Evolutionary conservation across 2,113 vertebrate genomes (phyloP).

Genomic region (Periophthalmus modestus): DNA sequence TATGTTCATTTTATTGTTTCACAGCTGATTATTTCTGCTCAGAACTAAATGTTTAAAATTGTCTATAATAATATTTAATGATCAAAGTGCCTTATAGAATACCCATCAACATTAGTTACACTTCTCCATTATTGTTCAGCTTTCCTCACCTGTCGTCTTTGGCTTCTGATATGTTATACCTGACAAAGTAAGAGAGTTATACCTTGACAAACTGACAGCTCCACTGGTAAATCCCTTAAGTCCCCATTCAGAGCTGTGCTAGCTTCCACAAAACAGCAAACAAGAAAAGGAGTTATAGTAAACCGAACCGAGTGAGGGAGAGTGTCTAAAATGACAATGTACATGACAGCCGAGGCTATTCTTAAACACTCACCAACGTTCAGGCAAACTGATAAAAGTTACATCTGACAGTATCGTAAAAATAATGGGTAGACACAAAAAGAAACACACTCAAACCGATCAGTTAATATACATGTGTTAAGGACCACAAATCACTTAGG

Average conservation of each 20-base stretch:
- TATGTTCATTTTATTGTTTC: not conserved
- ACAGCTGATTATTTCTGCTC: not conserved
- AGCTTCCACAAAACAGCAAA: conserved; percentile 6
- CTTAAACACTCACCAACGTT: not conserved
- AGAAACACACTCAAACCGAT: not conserved
- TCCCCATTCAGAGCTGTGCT: conserved; percentile 2
- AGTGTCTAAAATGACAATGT: conserved; percentile 1
- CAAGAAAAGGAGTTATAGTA: not conserved
- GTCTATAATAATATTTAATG: not conserved
- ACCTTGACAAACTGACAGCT: conserved; percentile 11
- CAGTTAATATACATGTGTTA: not conserved
- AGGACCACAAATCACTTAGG: not conserved
- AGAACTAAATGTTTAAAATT: not conserved
- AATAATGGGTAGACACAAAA: not conserved
- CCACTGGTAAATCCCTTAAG: conserved; percentile 5
- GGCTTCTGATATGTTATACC: not conserved
- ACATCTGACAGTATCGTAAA: not conserved
- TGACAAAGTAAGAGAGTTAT: conserved; percentile 4
- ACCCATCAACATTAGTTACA: not conserved
- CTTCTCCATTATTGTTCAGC: not conserved
- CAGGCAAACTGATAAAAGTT: not conserved
- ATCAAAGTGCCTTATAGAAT: not conserved
- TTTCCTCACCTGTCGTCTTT: not conserved
- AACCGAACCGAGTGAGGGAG: not conserved
- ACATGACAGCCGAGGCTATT: conserved; percentile 2